A percentile compares a stretch with the other conserved stretches of the same genome.
These are phyloP conservation scores for Asarcornis scutulata DNA, from an alignment of 2,113 vertebrate species.

Conservation along the genomic window DNA sequence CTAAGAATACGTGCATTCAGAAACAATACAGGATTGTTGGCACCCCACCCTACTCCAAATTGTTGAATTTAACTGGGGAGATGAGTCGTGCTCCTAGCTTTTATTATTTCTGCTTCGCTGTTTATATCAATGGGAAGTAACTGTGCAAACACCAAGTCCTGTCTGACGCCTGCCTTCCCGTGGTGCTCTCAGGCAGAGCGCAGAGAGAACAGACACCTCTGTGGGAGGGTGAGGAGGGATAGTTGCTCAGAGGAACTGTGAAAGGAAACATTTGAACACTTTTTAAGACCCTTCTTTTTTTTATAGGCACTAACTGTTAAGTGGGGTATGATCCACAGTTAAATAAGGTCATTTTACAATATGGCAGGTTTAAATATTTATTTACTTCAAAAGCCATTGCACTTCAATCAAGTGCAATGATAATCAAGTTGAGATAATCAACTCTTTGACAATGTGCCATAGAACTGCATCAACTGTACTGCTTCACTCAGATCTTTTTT, in stretches of 20 bases:
- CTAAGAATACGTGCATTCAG: accelerated
- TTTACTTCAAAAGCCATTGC: constrained; percentile 12
- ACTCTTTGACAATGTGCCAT: not conserved
- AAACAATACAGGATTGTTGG: not conserved
- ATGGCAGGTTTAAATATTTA: not conserved
- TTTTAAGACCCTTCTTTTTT: not conserved
- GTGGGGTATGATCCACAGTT: not conserved
- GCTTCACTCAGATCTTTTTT: not conserved
- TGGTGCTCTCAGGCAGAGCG: not conserved
- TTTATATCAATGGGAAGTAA: not conserved
- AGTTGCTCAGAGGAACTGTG: not conserved
- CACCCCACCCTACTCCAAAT: not conserved
- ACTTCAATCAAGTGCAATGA: not conserved
- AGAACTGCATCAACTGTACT: not conserved
- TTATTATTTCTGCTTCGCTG: not conserved
- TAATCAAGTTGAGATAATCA: not conserved
- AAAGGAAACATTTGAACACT: not conserved
- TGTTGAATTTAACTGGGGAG: not conserved
- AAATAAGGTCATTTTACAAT: not conserved
- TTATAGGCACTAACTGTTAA: not conserved
- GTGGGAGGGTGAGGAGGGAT: not conserved
- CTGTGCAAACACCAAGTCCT: not conserved
- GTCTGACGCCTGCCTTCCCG: not conserved
- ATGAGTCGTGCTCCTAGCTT: not conserved
- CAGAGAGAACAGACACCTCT: not conserved